Base-by-base conservation (phyloP, 2,113 vertebrate species). In the Lethenteron reissneri region DNA sequence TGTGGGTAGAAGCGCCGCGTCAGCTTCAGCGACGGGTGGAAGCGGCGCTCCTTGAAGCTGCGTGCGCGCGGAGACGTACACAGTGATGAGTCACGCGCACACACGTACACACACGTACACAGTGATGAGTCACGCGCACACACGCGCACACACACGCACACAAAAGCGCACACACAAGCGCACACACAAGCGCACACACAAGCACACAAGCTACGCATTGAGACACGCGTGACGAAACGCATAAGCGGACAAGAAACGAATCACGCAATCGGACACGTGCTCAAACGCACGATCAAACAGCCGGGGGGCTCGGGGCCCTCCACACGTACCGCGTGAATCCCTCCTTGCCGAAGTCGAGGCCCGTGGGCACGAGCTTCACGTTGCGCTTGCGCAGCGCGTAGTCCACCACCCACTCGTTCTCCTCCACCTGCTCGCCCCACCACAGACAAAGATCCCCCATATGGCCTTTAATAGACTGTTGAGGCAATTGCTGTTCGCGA, bases 341-440 rank as follows among this genome's bases (percentile, higher is more conserved):
- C 72, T 99, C 92, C 74, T 87, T 94, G 76, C 94, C 92, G 1
- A 99, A 99, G 77, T 99, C 92, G 11, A 95, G 83, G 71, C 90
- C 94, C 0, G 88, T 87, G 60, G 87, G 80, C 76, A 99, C 94
- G 75, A 99, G 80, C 57, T 94, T 90, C 64, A 97, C 88, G 0
- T 96, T 95, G 75, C 94, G 86, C 76, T 96, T 97, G 78, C 89
- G 95, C 77, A 99, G 80, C 60, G 92, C 92, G 0, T 99, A 99
- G 78, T 99, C 90, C 71, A 99, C 90, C 74, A 99, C 94, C 85
- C 91, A 97, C 77, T 99, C 94, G 0, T 99, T 99, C 80, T 99
- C 94, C 72, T 99, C 94, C 72, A 96, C 86, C 94, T 97, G 77
- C 19, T 41, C 41, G 41, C 5, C 41, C 41, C 41, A 41, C 41